Evolutionary conservation across 1,140 invertebrate genomes (phyloP).

Genomic region (Drosophila erecta): DNA sequence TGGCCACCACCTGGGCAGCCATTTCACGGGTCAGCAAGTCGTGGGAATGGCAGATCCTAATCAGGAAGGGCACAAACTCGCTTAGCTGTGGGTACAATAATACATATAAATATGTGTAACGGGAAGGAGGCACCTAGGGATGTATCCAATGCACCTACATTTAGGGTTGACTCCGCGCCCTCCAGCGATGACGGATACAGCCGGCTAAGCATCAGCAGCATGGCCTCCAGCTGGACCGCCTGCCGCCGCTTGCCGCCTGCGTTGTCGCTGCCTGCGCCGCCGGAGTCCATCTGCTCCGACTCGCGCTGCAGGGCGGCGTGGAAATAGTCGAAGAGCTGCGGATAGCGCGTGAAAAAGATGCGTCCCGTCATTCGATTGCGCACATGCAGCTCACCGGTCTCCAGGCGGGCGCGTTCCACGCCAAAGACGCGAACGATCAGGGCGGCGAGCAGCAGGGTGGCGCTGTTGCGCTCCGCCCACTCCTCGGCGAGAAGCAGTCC

Average conservation of each 20-base stretch:
- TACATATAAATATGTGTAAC: slow-evolving; percentile 21
- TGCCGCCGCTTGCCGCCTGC: slow-evolving; percentile 43
- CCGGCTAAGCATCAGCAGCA: slow-evolving; percentile 91
- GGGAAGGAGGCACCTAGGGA: not conserved
- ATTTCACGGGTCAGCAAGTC: slow-evolving; percentile 43
- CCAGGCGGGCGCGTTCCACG: slow-evolving; percentile 89
- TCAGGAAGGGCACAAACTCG: slow-evolving; percentile 89
- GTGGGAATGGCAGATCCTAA: slow-evolving; percentile 85
- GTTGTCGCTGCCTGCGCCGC: accelerated
- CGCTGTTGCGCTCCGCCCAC: slow-evolving; percentile 95
- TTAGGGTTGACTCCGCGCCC: slow-evolving; percentile 87
- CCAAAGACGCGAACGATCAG: slow-evolving; percentile 96
- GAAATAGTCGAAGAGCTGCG: slow-evolving; percentile 91
- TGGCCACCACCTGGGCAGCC: slow-evolving; percentile 50
- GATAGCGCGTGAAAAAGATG: slow-evolving; percentile 94
- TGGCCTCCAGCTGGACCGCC: slow-evolving; percentile 89
- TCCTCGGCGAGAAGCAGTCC: slow-evolving; percentile 90
- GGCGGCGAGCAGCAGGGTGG: slow-evolving; percentile 93
- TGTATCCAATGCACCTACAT: slow-evolving; percentile 85
- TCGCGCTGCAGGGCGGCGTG: slow-evolving; percentile 84
- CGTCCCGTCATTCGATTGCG: slow-evolving; percentile 92
- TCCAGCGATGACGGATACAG: slow-evolving; percentile 91
- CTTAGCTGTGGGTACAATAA: slow-evolving; percentile 85
- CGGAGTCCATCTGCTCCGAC: not conserved
- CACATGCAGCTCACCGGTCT: slow-evolving; percentile 89